Percentiles rank a stretch among this genome's conserved stretches.
Evolutionary conservation across 2,888 invertebrate genomes (phyloP).

Genomic region (Drosophila lutescens): DNA sequence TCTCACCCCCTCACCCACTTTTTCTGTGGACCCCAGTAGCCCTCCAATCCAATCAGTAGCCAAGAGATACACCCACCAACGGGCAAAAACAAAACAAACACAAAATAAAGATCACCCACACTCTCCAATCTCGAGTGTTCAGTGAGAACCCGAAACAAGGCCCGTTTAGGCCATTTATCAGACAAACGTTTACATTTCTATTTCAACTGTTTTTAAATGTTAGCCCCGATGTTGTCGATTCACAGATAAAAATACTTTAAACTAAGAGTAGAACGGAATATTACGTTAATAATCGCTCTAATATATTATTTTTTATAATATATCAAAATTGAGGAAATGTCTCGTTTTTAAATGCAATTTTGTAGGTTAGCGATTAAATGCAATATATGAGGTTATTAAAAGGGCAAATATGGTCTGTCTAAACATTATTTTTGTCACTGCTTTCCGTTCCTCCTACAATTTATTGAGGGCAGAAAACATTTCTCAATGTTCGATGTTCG

Average conservation of each 20-base stretch:
- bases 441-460: conserved; percentile 37
- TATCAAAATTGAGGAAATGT: too few species aligned
- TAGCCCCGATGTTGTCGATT: conserved; percentile 30
- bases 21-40: conserved; percentile 20
- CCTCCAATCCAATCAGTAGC: conserved; percentile 34
- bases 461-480: conserved; percentile 50
- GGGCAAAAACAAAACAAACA: conserved; percentile 34
- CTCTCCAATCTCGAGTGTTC: conserved; percentile 22
- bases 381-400: too few species aligned
- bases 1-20: not conserved
- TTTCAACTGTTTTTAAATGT: conserved; percentile 71
- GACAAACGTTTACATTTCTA: conserved; percentile 64
- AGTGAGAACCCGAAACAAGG: conserved; percentile 40
- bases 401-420: too few species aligned
- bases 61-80: conserved; percentile 38
- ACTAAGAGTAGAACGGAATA: not conserved
- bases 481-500: conserved; percentile 51
- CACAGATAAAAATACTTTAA: conserved; percentile 1
- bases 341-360: too few species aligned
- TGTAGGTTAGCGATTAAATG: too few species aligned
- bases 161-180: conserved; percentile 45
- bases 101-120: conserved; percentile 42
- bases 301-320: too few species aligned
- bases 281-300: too few species aligned
- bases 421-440: not conserved